Base-by-base conservation (phyloP, 1,140 invertebrate genomes). In the Chironomus tepperi region DNA sequence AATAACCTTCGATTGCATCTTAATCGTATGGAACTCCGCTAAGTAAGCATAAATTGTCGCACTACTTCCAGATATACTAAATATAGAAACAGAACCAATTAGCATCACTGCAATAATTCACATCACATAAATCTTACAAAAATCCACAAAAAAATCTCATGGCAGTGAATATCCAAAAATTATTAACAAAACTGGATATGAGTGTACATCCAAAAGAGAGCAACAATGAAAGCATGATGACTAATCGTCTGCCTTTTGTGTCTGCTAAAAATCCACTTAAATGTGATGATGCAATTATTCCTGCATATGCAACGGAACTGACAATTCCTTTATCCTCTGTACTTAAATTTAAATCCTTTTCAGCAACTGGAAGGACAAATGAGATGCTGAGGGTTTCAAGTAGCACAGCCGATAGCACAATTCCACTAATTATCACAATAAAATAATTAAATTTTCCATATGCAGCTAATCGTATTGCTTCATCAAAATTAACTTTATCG, bases 371-470 rank as follows among this genome's bases (percentile, higher is more conserved):
- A 73, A 91, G 79, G 18, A 90, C 86, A 80, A 89, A 89, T 0
- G 88, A 87, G 73, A 90, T 83, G 1, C 86, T 85, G 15, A 85
- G 79, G 10, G 86, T 89, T 78, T 89, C 88, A 79, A 89, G 85
- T 67, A 88, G 85, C 34, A 87, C 77, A 78, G 84, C 86, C 84
- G 88, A 76, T 78, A 85, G 74, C 78, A 87, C 76, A 82, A 88
- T 43, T 81, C 84, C 79, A 80, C 84, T 78, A 43, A 87, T 79
- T 34, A 89, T 73, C 76, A 89, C 83, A 7, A 89, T 79, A 1
- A 87, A 75, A 42, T 86, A 83, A 76, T 91, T 89, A 81, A 89
- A 91, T 76, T 86, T 85, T 1, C 90, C 87, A 75, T 87, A 87
- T 72, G 85, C 84, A 82, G 82, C 76, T 21, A 3, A 7, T 18